Percentiles rank a stretch among this genome's conserved stretches.
These are phyloP conservation scores for Isotomurus palustris DNA, from an alignment of 2,888 invertebrate species.

Conservation along the genomic window DNA sequence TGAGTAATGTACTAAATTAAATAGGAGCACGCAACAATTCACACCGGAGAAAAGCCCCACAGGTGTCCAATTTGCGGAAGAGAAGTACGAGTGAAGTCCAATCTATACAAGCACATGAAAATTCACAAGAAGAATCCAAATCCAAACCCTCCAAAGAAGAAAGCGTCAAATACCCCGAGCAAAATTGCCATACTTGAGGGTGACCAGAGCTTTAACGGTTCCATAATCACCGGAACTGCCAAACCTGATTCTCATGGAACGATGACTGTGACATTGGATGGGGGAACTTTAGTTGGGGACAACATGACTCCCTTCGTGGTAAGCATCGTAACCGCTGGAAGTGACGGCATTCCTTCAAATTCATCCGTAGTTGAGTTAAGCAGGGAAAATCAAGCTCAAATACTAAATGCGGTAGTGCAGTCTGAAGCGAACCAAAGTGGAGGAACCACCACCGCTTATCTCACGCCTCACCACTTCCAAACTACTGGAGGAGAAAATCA, in stretches of 20 bases:
- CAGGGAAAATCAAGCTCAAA: slow-evolving; percentile 24
- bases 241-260: slow-evolving; percentile 20
- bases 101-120: slow-evolving; percentile 46
- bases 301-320: slow-evolving; percentile 25
- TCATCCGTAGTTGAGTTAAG: slow-evolving; percentile 21
- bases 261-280: slow-evolving; percentile 24
- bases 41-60: slow-evolving; percentile 42
- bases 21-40: slow-evolving; percentile 42
- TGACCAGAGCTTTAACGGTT: neutral
- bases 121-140: slow-evolving; percentile 36
- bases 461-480: slow-evolving; percentile 10
- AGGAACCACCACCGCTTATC: neutral
- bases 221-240: slow-evolving; percentile 5
- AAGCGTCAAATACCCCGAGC: neutral
- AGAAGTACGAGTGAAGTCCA: slow-evolving; percentile 42
- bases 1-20: neutral
- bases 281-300: slow-evolving; percentile 4
- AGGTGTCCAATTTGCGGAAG: slow-evolving; percentile 42
- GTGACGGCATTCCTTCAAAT: slow-evolving; percentile 3
- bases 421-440: slow-evolving; percentile 14
- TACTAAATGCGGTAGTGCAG: slow-evolving; percentile 21
- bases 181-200: neutral
- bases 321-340: slow-evolving; percentile 25
- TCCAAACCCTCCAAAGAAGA: neutral
- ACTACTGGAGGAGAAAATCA: neutral